Evolutionary conservation across 2,888 invertebrate genomes (phyloP).

Genomic region (Hyles lineata): DNA sequence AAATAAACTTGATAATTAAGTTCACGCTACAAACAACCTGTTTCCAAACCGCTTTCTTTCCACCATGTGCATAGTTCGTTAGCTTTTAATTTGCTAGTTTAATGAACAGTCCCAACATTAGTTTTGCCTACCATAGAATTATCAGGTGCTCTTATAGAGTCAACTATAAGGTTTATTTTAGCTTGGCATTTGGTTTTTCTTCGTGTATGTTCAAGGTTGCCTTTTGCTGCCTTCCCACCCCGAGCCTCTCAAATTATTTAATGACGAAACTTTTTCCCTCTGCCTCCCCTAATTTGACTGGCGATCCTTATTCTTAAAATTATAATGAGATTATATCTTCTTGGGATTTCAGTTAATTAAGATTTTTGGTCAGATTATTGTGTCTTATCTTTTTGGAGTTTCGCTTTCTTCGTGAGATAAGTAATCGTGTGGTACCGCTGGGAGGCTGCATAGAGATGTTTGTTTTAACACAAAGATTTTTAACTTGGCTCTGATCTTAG

Average conservation of each 20-base stretch:
- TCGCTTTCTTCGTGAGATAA: slow-evolving; percentile 29
- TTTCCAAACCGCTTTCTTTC: slow-evolving; percentile 25
- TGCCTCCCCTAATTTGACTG: slow-evolving; percentile 45
- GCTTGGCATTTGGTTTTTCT: not conserved
- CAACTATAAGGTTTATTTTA: slow-evolving; percentile 32
- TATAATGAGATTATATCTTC: slow-evolving; percentile 46
- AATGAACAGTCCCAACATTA: slow-evolving; percentile 38
- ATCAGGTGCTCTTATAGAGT: slow-evolving; percentile 17
- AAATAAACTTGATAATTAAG: slow-evolving; percentile 16
- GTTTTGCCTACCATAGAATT: not conserved
- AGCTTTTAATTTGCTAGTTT: slow-evolving; percentile 52
- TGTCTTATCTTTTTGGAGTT: slow-evolving; percentile 23
- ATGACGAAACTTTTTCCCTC: slow-evolving; percentile 45
- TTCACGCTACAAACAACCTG: slow-evolving; percentile 9
- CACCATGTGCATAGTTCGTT: slow-evolving; percentile 43
- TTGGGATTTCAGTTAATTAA: slow-evolving; percentile 37
- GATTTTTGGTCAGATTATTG: slow-evolving; percentile 39
- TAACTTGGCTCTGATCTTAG: not conserved
- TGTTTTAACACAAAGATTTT: not conserved
- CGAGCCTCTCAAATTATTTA: slow-evolving; percentile 50
- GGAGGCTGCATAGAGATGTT: not conserved
- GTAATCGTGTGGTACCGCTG: slow-evolving; percentile 4
- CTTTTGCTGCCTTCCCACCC: slow-evolving; percentile 41
- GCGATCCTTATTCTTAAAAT: slow-evolving; percentile 48
- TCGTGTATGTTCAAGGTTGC: slow-evolving; percentile 30